These are phyloP conservation scores for Austrofundulus limnaeus DNA, from an alignment of 2,113 vertebrate species.

Conservation along the genomic window DNA sequence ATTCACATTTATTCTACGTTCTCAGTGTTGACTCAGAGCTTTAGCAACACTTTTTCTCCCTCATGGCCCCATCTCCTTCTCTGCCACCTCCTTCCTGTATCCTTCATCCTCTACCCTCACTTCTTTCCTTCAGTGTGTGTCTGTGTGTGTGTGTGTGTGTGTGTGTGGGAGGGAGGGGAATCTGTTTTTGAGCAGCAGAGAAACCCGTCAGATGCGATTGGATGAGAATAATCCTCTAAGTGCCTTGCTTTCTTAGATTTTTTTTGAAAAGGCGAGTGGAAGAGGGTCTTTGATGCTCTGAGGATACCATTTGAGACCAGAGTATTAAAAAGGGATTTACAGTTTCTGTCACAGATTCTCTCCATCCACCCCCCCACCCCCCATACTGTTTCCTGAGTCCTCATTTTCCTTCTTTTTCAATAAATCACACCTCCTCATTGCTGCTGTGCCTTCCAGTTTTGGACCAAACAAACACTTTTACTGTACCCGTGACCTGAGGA, in stretches of 20 bases:
- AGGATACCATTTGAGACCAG: constrained; percentile 63
- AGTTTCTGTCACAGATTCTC: constrained; percentile 55
- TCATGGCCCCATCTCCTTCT: constrained; percentile 10
- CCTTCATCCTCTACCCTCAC: constrained; percentile 10
- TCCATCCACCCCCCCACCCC: constrained; percentile 9
- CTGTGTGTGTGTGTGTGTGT: constrained; percentile 2
- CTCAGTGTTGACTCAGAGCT: constrained; percentile 22
- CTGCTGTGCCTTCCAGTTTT: constrained; percentile 8
- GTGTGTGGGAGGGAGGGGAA: constrained; percentile 14
- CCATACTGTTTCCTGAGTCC: constrained; percentile 7
- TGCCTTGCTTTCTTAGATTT: constrained; percentile 65
- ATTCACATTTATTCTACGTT: not conserved
- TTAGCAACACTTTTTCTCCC: constrained; percentile 50
- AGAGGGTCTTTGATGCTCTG: constrained; percentile 69
- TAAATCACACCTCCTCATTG: constrained; percentile 10
- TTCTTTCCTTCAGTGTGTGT: not conserved
- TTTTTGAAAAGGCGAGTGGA: constrained; percentile 17
- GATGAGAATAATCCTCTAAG: constrained; percentile 69
- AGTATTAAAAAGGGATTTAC: constrained; percentile 67
- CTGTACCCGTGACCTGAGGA: constrained; percentile 35
- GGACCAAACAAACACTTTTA: constrained; percentile 30
- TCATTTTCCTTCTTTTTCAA: constrained; percentile 37
- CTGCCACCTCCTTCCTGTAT: not conserved
- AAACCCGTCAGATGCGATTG: constrained; percentile 46
- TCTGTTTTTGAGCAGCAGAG: constrained; percentile 21